These are phyloP conservation scores for Parnassius mnemosyne DNA, from an alignment of 2,888 invertebrate species.

Conservation along the genomic window DNA sequence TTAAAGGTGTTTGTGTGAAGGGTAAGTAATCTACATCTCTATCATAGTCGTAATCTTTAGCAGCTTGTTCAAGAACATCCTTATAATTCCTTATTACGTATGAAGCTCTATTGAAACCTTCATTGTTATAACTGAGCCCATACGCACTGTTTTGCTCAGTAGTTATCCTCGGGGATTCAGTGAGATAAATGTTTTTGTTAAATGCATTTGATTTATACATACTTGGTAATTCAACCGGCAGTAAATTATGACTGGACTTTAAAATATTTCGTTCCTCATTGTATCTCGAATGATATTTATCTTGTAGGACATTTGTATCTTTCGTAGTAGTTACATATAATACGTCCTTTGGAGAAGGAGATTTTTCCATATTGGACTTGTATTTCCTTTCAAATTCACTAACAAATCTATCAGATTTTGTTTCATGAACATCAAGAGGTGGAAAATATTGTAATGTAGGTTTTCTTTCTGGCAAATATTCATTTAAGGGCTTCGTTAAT, in stretches of 20 bases:
- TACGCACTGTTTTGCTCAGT: constrained; percentile 35
- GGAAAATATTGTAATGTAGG: constrained; percentile 70
- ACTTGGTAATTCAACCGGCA: not conserved
- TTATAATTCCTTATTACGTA: constrained; percentile 62
- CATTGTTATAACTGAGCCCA: constrained; percentile 37
- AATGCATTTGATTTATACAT: constrained; percentile 8
- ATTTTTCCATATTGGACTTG: constrained; percentile 39
- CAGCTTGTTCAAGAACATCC: constrained; percentile 55
- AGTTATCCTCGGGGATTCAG: constrained; percentile 34
- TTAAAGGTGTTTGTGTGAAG: constrained; percentile 40
- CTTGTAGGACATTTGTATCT: constrained; percentile 26
- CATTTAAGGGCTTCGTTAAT: constrained; percentile 34
- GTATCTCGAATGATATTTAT: constrained; percentile 11
- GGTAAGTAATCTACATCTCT: constrained; percentile 40
- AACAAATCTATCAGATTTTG: constrained; percentile 45
- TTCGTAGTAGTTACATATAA: constrained; percentile 29
- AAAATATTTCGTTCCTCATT: constrained; percentile 3
- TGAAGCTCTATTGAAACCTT: constrained; percentile 49
- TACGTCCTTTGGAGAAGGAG: constrained; percentile 37
- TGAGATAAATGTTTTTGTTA: constrained; percentile 36
- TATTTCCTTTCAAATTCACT: constrained; percentile 47
- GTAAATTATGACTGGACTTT: not conserved
- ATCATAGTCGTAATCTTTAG: constrained; percentile 47
- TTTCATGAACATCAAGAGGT: constrained; percentile 47
- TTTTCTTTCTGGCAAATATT: constrained; percentile 48